A percentile compares a stretch with the other conserved stretches of the same genome.
phyloP scores from a whole-genome alignment of 2,888 invertebrate species.

The Petrophora chlorosata region DNA sequence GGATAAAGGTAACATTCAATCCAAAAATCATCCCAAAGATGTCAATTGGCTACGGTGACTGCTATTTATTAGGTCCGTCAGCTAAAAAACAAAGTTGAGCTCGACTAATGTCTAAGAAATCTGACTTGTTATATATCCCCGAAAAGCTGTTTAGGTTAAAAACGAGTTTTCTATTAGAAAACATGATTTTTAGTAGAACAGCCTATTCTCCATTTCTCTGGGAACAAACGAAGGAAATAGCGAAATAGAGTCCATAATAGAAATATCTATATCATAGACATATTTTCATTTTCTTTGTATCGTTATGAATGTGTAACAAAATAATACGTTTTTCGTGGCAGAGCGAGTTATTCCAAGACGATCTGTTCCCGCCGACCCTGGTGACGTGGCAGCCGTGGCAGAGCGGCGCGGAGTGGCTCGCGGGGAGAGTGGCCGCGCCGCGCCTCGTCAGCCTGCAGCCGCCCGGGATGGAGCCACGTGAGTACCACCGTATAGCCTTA shows the following conservation, averaged over 20 bases:
- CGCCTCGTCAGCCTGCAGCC: slow-evolving; percentile 90
- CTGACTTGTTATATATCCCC: no score
- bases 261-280: background rate
- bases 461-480: slow-evolving; percentile 93
- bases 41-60: no score
- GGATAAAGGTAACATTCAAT: slow-evolving; percentile 91
- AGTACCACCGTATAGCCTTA: slow-evolving; percentile 32
- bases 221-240: no score
- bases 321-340: slow-evolving; percentile 53
- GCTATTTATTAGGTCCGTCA: no score
- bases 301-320: background rate
- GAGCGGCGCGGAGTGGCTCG: slow-evolving; percentile 91
- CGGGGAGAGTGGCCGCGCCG: slow-evolving; percentile 57
- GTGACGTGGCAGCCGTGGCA: slow-evolving; percentile 93
- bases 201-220: no score
- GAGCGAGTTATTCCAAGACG: slow-evolving; percentile 98
- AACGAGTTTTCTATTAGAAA: no score
- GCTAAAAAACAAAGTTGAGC: no score
- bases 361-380: slow-evolving; percentile 96
- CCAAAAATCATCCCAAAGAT: no score
- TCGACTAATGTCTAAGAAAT: no score
- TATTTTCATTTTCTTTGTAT: background rate
- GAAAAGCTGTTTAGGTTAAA: no score
- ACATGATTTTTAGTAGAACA: no score
- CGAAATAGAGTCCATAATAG: no score